A percentile compares a stretch with the other conserved stretches of the same genome.
Conservation (phyloP, 2,113 vertebrate genomes). For the Collichthys lucidus region DNA sequence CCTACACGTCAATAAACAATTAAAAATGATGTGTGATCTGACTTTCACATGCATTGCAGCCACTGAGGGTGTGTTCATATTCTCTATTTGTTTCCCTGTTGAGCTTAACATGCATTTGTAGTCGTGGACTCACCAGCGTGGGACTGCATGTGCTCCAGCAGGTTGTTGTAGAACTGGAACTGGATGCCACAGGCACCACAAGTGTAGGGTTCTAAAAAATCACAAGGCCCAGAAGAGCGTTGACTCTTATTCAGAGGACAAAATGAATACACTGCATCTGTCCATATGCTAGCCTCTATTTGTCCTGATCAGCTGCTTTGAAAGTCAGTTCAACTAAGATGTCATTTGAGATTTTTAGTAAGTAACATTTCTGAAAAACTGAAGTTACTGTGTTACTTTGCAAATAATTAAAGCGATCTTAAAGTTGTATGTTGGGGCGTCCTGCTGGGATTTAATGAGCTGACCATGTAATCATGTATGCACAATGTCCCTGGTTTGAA, state of each 20-base stretch:
- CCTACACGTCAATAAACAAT: slow-evolving; percentile 11
- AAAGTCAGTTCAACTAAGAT: slow-evolving; percentile 18
- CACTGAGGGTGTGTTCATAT: slow-evolving; percentile 43
- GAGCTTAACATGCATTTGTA: slow-evolving; percentile 69
- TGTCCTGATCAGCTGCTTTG: slow-evolving; percentile 14
- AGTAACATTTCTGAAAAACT: background rate
- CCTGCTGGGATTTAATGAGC: background rate
- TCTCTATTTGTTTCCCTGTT: slow-evolving; percentile 31
- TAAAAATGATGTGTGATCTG: slow-evolving; percentile 8
- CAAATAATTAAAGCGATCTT: background rate
- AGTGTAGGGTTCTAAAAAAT: slow-evolving; percentile 95
- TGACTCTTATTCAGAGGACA: slow-evolving; percentile 69
- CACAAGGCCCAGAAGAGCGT: slow-evolving; percentile 83
- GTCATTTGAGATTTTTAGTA: slow-evolving; percentile 8
- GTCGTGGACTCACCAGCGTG: slow-evolving; percentile 91
- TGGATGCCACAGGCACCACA: slow-evolving; percentile 99
- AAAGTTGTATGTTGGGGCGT: background rate
- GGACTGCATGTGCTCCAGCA: slow-evolving; percentile 99
- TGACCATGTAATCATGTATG: slow-evolving; percentile 11
- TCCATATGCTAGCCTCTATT: slow-evolving; percentile 14
- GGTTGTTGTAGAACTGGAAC: slow-evolving; percentile 99
- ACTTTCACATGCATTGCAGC: slow-evolving; percentile 61
- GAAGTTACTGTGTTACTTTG: slow-evolving; percentile 1
- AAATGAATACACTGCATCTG: slow-evolving; percentile 49
- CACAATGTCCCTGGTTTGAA: background rate